Base-by-base conservation (phyloP, 2,113 vertebrate genomes). In the Phoenicopterus ruber region DNA sequence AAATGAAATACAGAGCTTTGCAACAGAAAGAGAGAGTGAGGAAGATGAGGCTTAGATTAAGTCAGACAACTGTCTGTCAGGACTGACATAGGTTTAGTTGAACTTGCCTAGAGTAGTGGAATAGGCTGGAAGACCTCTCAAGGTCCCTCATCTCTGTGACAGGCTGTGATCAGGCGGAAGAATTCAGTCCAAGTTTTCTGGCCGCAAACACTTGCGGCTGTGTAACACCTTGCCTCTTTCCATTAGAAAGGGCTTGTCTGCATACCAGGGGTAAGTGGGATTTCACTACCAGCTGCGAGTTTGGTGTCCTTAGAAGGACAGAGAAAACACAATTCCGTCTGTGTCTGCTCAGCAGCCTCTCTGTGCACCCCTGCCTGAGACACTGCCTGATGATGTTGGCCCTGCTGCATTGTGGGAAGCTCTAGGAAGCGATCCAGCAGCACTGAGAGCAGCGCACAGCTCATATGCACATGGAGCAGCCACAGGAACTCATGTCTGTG, bases 1-100 rank as follows among this genome's bases (percentile, higher is more conserved):
- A 85, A 85, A 47, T 46, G 36, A 76, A 84, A 86, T 38, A 11
- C n/a, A 89, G 61, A 76, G 36, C 54, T 94, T 88, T 93, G 36
- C 69, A 82, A 29, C 49, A 87, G 44, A 90, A 91, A 77, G 31
- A 29, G 22, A 90, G 57, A 18, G 52, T 90, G 57, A 84, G 40
- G 72, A 90, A 85, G 54, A 63, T 10, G 17, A 82, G 34, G 44
- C 46, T 91, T 91, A 46, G 50, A 59, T 84, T 42, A 81, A 81
- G 50, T 78, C 36, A 57, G 57, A 76, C 32, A 81, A 62, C 31
- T 7, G 16, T 79, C 78, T 84, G 28, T 84, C 55, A 84, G 38
- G 46, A 61, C 42, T 78, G 25, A 86, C 26, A 44, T 3, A 55
- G 24, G 21, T 78, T 47, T 73, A 83, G 14, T 28, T 93, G 69